phyloP scores from a whole-genome alignment of 2,797 vertebrate species.

The Picus viridis region DNA sequence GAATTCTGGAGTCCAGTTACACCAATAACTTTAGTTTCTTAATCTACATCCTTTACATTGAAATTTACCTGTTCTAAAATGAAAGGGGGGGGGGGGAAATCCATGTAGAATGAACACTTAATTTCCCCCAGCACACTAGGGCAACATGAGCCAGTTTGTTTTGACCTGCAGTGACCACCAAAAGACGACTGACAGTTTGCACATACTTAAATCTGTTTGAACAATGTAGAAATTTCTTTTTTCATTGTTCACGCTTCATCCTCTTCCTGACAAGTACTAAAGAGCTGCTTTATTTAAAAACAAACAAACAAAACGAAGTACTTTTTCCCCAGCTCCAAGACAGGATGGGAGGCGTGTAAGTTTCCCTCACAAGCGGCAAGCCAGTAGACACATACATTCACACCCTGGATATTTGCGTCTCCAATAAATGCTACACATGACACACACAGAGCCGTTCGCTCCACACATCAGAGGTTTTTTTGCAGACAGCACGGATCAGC shows the following conservation, averaged over 20 bases:
- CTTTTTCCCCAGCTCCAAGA: not conserved
- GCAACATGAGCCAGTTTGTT: not conserved
- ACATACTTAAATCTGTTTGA: constrained; percentile 9
- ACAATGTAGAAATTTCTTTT: constrained; percentile 2
- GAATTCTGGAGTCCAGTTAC: constrained; percentile 49
- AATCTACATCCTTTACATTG: not conserved
- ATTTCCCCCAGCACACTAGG: not conserved
- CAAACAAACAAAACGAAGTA: constrained; percentile 23
- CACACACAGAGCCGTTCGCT: fast-evolving
- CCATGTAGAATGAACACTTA: not conserved
- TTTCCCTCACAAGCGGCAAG: not conserved
- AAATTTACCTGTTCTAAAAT: constrained; percentile 28
- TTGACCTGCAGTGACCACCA: not conserved
- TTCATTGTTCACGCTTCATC: constrained; percentile 40
- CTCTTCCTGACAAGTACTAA: constrained; percentile 36
- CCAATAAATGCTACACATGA: not conserved
- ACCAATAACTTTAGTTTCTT: constrained; percentile 45
- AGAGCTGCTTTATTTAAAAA: constrained; percentile 35
- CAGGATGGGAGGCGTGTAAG: not conserved
- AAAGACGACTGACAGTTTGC: not conserved
- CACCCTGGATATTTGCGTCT: not conserved
- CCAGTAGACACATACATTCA: not conserved
- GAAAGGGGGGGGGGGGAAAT: not conserved
- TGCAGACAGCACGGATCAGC: fast-evolving
- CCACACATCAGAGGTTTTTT: fast-evolving